Evolutionary conservation across 2,113 vertebrate genomes (phyloP).

Genomic region (Sardina pilchardus): DNA sequence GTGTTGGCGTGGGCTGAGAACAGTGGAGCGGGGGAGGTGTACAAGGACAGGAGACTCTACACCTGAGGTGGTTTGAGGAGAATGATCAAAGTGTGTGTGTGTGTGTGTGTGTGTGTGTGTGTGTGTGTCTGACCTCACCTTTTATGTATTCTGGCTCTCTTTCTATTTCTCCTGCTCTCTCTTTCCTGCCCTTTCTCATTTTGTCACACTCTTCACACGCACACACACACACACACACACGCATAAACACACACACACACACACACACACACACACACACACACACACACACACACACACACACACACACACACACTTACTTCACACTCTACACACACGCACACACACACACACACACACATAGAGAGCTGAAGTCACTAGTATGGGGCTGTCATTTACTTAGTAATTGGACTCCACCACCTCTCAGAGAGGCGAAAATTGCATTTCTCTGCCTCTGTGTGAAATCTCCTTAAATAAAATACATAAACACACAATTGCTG

Average conservation of each 20-base stretch:
- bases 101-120: not conserved
- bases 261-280: not conserved
- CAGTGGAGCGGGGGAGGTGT: no score
- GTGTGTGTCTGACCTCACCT: not conserved
- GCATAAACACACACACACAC: slow-evolving; percentile 1
- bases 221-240: not conserved
- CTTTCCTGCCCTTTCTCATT: not conserved
- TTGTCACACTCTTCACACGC: slow-evolving; percentile 29
- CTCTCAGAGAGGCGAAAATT: not conserved
- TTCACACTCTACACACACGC: slow-evolving; percentile 10
- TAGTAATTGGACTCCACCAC: not conserved
- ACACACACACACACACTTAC: slow-evolving; percentile 2
- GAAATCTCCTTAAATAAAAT: not conserved
- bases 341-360: not conserved
- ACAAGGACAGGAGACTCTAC: not conserved
- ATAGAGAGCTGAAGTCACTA: not conserved
- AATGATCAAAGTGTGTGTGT: not conserved
- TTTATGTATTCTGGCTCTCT: not conserved
- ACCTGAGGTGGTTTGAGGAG: not conserved
- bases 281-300: not conserved
- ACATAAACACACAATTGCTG: not conserved
- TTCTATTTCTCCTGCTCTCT: not conserved
- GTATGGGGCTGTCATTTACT: not conserved
- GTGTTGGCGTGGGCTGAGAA: no score
- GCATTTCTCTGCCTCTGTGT: not conserved